A percentile compares a stretch with the other conserved stretches of the same genome.
Conservation (phyloP, 1,140 invertebrate genomes). For the Eupristina koningsbergeri region DNA sequence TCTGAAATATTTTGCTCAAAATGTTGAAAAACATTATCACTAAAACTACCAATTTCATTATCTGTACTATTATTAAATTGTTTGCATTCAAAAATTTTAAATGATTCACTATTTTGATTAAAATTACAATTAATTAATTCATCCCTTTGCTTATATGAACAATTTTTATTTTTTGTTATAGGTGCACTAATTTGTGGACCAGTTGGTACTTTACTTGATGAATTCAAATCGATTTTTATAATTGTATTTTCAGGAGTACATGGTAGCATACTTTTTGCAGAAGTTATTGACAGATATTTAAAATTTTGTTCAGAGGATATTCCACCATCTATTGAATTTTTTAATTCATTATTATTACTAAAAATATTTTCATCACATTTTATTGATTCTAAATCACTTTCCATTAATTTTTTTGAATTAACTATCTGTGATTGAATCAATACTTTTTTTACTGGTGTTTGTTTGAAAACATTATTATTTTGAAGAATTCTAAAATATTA, state of each 20-base stretch:
- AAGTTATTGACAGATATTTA: neutral
- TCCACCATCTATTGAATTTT: neutral
- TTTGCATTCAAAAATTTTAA: slow-evolving; percentile 49
- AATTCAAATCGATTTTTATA: slow-evolving; percentile 6
- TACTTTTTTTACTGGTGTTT: slow-evolving; percentile 44
- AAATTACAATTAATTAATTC: slow-evolving; percentile 37
- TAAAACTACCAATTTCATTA: slow-evolving; percentile 28
- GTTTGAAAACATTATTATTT: slow-evolving; percentile 42
- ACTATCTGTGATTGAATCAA: neutral
- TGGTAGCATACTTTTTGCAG: neutral
- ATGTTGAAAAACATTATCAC: slow-evolving; percentile 46
- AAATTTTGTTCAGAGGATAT: neutral
- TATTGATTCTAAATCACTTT: neutral
- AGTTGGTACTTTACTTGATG: neutral
- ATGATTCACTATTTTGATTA: slow-evolving; percentile 14
- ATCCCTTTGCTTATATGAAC: slow-evolving; percentile 20
- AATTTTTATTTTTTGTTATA: slow-evolving; percentile 43
- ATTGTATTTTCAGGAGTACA: neutral
- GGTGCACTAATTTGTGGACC: slow-evolving; percentile 53
- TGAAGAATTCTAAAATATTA: slow-evolving; percentile 53
- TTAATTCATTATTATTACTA: neutral
- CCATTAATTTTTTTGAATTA: neutral
- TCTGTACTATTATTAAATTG: neutral
- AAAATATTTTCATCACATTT: neutral
- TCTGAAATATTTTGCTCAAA: slow-evolving; percentile 36